Conservation (phyloP, 2,797 vertebrate genomes). For the Anniella stebbinsi region DNA sequence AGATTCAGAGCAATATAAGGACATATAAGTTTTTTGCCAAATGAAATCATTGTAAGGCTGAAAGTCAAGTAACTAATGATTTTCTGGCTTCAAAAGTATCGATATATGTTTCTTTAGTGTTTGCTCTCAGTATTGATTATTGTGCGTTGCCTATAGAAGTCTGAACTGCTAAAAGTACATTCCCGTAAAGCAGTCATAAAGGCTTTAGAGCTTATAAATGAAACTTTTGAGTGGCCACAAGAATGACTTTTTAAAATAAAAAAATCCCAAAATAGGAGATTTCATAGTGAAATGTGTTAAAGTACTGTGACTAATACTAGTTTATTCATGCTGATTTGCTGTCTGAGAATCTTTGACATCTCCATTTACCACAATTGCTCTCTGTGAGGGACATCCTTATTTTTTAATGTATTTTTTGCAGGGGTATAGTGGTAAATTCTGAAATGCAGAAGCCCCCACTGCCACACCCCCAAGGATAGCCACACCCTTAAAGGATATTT, state of each 20-base stretch:
- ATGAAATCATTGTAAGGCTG: slow-evolving; percentile 69
- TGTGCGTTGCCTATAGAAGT: slow-evolving; percentile 65
- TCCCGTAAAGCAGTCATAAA: slow-evolving; percentile 51
- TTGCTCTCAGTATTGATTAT: slow-evolving; percentile 77
- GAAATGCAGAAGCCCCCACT: not conserved
- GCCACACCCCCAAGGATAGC: not conserved
- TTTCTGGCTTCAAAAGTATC: slow-evolving; percentile 70
- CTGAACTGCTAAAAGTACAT: slow-evolving; percentile 62
- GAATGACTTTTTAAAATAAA: slow-evolving; percentile 6
- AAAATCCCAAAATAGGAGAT: slow-evolving; percentile 50
- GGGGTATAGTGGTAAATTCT: not conserved
- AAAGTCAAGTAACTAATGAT: slow-evolving; percentile 71
- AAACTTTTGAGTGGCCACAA: slow-evolving; percentile 34
- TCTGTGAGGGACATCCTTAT: not conserved
- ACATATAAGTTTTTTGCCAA: slow-evolving; percentile 38
- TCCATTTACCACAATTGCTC: not conserved
- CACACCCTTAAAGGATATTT: not conserved
- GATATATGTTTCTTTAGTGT: slow-evolving; percentile 69
- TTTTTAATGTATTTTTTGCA: not conserved
- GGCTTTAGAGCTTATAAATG: not conserved
- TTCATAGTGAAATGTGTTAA: slow-evolving; percentile 26
- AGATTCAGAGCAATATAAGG: slow-evolving; percentile 20
- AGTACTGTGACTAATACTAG: not conserved
- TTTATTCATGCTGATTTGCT: not conserved
- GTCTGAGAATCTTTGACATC: not conserved